Base-by-base conservation (phyloP, 1,140 invertebrate genomes). In the Tetraneura akinire region DNA sequence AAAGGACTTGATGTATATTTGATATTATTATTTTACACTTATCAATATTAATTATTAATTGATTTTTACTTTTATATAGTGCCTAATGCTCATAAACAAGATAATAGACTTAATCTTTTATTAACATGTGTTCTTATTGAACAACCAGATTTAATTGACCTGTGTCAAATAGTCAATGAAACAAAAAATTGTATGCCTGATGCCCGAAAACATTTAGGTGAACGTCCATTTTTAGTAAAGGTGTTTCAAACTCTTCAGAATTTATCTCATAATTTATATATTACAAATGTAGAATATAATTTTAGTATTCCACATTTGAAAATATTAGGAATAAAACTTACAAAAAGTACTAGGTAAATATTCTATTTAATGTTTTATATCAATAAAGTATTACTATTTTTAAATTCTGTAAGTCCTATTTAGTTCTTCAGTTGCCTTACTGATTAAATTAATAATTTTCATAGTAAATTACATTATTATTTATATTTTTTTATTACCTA, bases 21-120 rank as follows among this genome's bases (percentile, higher is more conserved):
- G n/a, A n/a, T n/a, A n/a, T n/a, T n/a, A 47, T 37, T 47, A 47
- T 4, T 47, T 47, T 47, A 47, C 13, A 13, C 9, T 47, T n/a
- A n/a, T n/a, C n/a, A n/a, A n/a, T n/a, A n/a, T 13, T 66, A 42
- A 66, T 1, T 32, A 16, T 18, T 6, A 16, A 66, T 42, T 32
- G 1, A 68, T 68, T 23, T 29, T 71, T 26, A 14, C n/a, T 66
- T 62, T 60, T 62, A 32, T 62, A 11, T 29, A 78, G 74, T 57
- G 21, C 74, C 51, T 18, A 60, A 78, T 62, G 55, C 55, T 45
- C 74, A 78, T 29, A 78, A 78, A 62, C 74, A 78, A 29, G 21
- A 78, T 47, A 60, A 78, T 16, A 78, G 74, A 60, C 74, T 78
- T 26, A 42, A 78, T 62, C 74, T 78, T 47, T 78, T 78, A 26